Base-by-base conservation (phyloP, 2,113 vertebrate genomes). In the Labeo catla region DNA sequence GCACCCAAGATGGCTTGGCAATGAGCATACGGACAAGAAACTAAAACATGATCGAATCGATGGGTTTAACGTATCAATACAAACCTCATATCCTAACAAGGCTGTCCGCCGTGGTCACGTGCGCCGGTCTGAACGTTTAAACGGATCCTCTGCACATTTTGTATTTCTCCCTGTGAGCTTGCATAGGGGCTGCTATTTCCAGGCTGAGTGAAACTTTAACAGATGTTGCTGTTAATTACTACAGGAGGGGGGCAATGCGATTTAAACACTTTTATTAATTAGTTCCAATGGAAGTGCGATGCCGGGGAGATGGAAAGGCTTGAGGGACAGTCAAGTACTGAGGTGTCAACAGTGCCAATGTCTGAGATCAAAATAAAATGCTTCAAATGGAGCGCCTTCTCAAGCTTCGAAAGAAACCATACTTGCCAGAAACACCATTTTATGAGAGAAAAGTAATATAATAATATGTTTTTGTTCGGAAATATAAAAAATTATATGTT, bases 191-290 rank as follows among this genome's bases (percentile, higher is more conserved):
- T 85, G 88, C 52, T 89, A 85, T 82, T 85, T 57, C 54, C 50
- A 79, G 79, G 78, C 83, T 73, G 83, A 85, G 70, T 87, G 86
- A 87, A 89, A 84, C 83, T 87, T 88, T 85, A 89, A 89, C 88
- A 89, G 88, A 89, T 89, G 88, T 87, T 89, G 83, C 86, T 85
- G 83, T 87, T 89, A 89, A 89, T 89, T 89, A 85, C 78, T 82
- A 82, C 79, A 84, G 82, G 85, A 81, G 78, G 85, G 85, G 82
- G 88, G 85, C 82, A 84, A 89, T 84, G 83, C 83, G 84, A 87
- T 87, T 87, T 72, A 87, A 89, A 89, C 83, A 87, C 86, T 85
- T 89, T 89, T 89, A 89, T 89, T 89, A 87, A 89, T 89, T 89
- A 87, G 86, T 87, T 89, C 88, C 86, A 87, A 66, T 85, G 88